Percentiles rank a stretch among this genome's conserved stretches.
Conservation (phyloP, 2,888 invertebrate genomes). For the Heliconius hortense region DNA sequence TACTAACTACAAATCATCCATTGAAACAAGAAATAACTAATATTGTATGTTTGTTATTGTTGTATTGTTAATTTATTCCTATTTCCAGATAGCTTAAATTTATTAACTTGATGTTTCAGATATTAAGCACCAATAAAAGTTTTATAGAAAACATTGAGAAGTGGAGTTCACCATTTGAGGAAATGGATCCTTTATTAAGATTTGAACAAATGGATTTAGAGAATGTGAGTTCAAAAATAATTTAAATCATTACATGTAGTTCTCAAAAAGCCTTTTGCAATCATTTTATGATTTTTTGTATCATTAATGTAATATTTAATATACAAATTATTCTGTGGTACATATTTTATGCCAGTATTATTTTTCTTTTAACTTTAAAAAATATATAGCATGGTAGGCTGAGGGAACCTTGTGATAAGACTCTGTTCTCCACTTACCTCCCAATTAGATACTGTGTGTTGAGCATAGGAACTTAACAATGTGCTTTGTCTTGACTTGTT, state of each 20-base stretch:
- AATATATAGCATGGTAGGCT: too few species aligned
- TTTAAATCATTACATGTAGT: neutral
- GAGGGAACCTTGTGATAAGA: too few species aligned
- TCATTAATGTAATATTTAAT: neutral
- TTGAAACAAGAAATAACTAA: constrained; percentile 58
- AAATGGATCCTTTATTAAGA: constrained; percentile 69
- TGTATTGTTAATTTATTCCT: neutral
- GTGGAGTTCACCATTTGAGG: constrained; percentile 74
- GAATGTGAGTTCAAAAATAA: constrained; percentile 50
- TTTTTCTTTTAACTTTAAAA: too few species aligned
- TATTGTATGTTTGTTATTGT: constrained; percentile 55
- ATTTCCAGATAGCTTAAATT: neutral
- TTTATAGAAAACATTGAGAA: constrained; percentile 69
- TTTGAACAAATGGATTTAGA: constrained; percentile 70
- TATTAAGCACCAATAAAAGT: constrained; percentile 56
- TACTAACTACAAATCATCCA: constrained; percentile 71
- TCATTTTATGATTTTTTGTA: neutral
- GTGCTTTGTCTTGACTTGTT: neutral
- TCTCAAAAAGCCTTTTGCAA: neutral
- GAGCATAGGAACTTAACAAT: neutral
- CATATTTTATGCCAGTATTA: neutral
- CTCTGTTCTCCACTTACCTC: too few species aligned
- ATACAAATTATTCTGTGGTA: neutral
- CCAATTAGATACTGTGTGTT: too few species aligned
- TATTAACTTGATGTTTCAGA: constrained; percentile 53